Percentiles rank a stretch among this genome's conserved stretches.
Conservation (phyloP, 2,113 vertebrate species). For the Opisthocomus hoazin region DNA sequence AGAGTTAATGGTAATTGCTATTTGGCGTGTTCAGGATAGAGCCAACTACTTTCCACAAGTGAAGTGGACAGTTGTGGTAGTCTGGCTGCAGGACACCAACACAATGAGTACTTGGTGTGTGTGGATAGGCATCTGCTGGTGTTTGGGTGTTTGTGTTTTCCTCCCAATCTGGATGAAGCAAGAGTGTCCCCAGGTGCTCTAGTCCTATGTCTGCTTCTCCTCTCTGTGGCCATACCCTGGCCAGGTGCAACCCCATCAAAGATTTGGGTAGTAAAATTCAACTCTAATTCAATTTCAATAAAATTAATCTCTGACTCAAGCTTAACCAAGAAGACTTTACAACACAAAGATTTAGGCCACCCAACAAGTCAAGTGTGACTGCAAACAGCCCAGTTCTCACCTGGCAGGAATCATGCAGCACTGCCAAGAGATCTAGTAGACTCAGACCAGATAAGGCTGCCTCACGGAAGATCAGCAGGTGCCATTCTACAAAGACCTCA, state of each 20-base stretch:
- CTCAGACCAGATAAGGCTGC: neutral
- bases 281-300: neutral
- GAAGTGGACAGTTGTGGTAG: neutral
- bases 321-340: neutral
- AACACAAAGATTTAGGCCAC: neutral
- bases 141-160: fast-evolving
- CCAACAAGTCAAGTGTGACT: neutral
- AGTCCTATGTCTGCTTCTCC: neutral
- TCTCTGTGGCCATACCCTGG: neutral
- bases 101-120: neutral
- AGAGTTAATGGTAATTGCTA: neutral
- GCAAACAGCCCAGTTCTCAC: neutral
- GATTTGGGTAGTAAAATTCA: neutral
- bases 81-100: neutral
- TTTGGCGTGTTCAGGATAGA: neutral
- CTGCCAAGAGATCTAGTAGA: neutral
- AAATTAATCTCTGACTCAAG: neutral
- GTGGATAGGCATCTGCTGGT: neutral
- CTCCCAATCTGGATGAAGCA: neutral
- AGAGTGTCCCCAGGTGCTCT: neutral
- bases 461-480: neutral
- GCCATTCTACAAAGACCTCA: neutral
- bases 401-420: neutral
- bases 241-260: fast-evolving
- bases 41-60: neutral